phyloP scores from a whole-genome alignment of 2,888 invertebrate genomes.

The Callyntrura guangdongensis region DNA sequence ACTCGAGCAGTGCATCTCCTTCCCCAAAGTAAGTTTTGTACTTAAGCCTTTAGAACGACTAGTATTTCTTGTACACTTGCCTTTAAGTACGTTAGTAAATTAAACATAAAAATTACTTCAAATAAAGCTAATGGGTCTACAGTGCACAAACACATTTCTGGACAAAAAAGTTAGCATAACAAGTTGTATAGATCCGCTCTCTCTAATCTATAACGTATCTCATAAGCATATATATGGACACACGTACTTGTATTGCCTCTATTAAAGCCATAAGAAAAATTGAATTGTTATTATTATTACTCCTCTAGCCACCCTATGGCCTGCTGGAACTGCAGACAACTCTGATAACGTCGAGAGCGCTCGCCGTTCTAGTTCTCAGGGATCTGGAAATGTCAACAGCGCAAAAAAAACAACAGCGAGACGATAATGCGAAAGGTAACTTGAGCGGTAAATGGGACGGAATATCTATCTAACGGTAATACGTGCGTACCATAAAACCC shows the following conservation, averaged over 20 bases:
- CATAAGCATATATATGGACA: not conserved
- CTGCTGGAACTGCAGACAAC: too few species aligned
- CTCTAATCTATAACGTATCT: not conserved
- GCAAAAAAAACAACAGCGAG: not conserved
- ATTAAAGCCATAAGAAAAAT: slow-evolving; percentile 42
- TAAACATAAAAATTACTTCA: slow-evolving; percentile 21
- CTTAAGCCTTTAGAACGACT: not conserved
- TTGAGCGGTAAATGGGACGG: not conserved
- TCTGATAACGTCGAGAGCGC: too few species aligned
- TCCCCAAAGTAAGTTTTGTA: not conserved
- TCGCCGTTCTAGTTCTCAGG: too few species aligned
- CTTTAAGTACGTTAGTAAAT: slow-evolving; percentile 55
- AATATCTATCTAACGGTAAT: too few species aligned
- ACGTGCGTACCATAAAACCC: too few species aligned
- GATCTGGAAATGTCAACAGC: slow-evolving; percentile 32
- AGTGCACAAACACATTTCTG: too few species aligned
- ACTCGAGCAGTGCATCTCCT: not conserved
- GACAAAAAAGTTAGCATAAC: not conserved
- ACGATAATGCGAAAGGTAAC: not conserved
- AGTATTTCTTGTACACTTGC: slow-evolving; percentile 1
- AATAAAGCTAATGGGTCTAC: not conserved
- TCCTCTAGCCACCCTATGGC: not conserved
- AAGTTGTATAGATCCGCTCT: not conserved
- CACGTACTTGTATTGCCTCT: not conserved
- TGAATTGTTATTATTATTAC: slow-evolving; percentile 58